phyloP scores from a whole-genome alignment of 2,113 vertebrate species.

The Malaclemys terrapin region DNA sequence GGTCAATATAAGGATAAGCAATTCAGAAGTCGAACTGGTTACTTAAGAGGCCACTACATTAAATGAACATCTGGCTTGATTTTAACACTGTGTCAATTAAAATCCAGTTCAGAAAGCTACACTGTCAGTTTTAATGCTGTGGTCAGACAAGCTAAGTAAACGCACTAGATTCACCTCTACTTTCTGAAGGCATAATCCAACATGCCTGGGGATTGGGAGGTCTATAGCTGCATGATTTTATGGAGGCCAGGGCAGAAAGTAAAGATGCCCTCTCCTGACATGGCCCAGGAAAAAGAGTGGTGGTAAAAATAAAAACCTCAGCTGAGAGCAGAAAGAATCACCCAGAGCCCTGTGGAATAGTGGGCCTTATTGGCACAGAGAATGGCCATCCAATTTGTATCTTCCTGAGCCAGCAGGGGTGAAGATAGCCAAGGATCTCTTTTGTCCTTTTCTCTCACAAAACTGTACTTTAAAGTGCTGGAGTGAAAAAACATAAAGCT shows the following conservation, averaged over 20 bases:
- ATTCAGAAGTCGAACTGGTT: slow-evolving; percentile 52
- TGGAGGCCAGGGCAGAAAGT: not conserved
- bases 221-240: not conserved
- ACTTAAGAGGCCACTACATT: slow-evolving; percentile 46
- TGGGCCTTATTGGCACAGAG: not conserved
- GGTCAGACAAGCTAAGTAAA: not conserved
- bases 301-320: slow-evolving; percentile 19
- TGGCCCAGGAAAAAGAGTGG: not conserved
- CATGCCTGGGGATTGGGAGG: not conserved
- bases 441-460: too few relatives aligned
- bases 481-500: slow-evolving; percentile 12
- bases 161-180: not conserved
- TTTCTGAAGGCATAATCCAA: slow-evolving; percentile 14
- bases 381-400: slow-evolving; percentile 12
- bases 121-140: not conserved
- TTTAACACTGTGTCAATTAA: slow-evolving; percentile 38
- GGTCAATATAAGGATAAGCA: slow-evolving; percentile 49
- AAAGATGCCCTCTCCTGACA: not conserved
- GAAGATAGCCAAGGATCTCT: not conserved
- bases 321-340: slow-evolving; percentile 13
- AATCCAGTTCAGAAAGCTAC: not conserved
- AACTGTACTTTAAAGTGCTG: not conserved
- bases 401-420: slow-evolving; percentile 7
- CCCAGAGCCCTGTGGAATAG: not conserved
- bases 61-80: slow-evolving; percentile 53